A percentile compares a stretch with the other conserved stretches of the same genome.
phyloP scores from a whole-genome alignment of 2,797 vertebrate species.

The Onychomys arenicola region DNA sequence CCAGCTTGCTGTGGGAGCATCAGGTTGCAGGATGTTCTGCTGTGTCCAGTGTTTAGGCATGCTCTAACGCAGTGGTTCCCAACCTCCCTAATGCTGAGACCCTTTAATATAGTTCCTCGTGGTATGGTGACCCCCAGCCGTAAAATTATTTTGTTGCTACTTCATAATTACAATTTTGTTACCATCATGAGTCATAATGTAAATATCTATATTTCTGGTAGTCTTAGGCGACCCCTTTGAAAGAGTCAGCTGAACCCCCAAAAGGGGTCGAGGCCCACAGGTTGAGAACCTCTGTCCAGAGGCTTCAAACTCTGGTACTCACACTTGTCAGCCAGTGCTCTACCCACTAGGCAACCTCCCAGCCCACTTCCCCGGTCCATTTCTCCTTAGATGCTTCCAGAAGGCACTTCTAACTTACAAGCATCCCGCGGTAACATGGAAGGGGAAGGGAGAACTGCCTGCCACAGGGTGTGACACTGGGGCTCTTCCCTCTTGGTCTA shows the following conservation, averaged over 20 bases:
- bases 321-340: neutral
- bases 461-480: neutral
- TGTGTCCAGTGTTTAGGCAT: neutral
- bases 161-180: neutral
- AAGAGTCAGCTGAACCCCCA: neutral
- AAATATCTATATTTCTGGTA: neutral
- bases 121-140: neutral
- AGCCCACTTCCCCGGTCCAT: neutral
- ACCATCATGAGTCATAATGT: neutral
- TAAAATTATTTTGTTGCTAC: no score
- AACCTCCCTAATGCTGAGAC: neutral
- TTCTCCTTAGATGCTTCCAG: conserved; percentile 11
- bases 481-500: neutral
- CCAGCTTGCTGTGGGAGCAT: neutral
- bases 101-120: neutral
- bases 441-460: neutral
- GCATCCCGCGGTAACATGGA: neutral
- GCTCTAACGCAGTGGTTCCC: neutral
- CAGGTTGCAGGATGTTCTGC: no score
- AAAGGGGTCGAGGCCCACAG: neutral
- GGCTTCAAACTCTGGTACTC: neutral
- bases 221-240: neutral
- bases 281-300: neutral
- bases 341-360: no score
- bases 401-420: neutral